phyloP scores from a whole-genome alignment of 2,888 invertebrate species.

The Synanthedon formicaeformis region DNA sequence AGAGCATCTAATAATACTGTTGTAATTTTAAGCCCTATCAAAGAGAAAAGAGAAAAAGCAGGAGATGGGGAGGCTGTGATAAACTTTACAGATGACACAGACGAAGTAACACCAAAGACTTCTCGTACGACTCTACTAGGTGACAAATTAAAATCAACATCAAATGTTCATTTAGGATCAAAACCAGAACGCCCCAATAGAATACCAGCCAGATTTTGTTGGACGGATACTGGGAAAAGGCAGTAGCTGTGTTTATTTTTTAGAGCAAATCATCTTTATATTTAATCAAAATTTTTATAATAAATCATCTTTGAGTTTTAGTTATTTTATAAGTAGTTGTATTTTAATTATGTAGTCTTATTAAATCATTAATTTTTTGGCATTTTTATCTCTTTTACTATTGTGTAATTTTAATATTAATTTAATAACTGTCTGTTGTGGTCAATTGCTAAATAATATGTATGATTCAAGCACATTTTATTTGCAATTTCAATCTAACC shows the following conservation, averaged over 20 bases:
- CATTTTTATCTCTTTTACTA: not conserved
- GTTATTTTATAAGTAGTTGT: not conserved
- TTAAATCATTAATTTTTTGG: not conserved
- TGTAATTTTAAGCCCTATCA: conserved; percentile 8
- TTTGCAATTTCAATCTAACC: too few relatives aligned
- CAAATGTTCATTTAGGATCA: not conserved
- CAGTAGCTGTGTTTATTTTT: not conserved
- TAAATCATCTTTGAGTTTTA: not conserved
- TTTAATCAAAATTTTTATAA: not conserved
- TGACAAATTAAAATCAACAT: not conserved
- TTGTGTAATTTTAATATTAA: too few relatives aligned
- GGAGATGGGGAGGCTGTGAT: conserved; percentile 27
- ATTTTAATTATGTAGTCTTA: not conserved
- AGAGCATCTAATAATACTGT: conserved; percentile 13
- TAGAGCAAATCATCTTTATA: not conserved
- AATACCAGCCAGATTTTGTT: conserved; percentile 46
- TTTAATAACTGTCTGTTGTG: too few relatives aligned
- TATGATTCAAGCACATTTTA: too few relatives aligned
- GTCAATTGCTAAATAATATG: too few relatives aligned
- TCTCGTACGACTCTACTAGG: not conserved
- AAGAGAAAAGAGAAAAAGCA: conserved; percentile 8
- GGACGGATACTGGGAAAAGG: conserved; percentile 38
- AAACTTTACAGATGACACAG: conserved; percentile 6
- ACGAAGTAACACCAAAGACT: not conserved
- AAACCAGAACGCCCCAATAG: conserved; percentile 17